Evolutionary conservation across 2,888 invertebrate species (phyloP).

Genomic region (Aspidiotus rigidus): DNA sequence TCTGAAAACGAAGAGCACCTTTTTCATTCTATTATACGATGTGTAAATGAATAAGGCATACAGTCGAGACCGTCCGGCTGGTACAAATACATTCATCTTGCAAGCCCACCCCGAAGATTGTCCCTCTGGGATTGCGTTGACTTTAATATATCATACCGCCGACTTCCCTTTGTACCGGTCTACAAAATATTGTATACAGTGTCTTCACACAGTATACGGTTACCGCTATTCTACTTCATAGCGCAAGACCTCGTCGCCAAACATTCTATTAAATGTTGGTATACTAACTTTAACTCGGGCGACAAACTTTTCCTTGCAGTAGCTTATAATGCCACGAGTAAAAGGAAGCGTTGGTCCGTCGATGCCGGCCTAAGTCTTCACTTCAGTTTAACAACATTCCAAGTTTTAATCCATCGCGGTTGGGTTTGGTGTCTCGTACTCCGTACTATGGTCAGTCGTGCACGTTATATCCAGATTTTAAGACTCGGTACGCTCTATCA

Average conservation of each 20-base stretch:
- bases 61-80: neutral
- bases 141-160: conserved; percentile 21
- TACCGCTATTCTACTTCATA: neutral
- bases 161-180: too few species aligned
- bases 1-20: too few species aligned
- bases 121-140: conserved; percentile 25
- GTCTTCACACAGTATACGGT: too few species aligned
- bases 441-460: neutral
- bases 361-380: too few species aligned
- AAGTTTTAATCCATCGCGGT: neutral
- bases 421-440: conserved; percentile 1
- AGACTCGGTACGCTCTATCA: too few species aligned
- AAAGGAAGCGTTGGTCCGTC: neutral
- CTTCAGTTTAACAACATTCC: too few species aligned
- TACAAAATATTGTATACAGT: too few species aligned
- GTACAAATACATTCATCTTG: conserved; percentile 20
- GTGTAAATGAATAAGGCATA: conserved; percentile 2
- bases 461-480: too few species aligned
- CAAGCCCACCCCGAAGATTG: conserved; percentile 21
- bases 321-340: neutral
- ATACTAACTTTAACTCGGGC: neutral
- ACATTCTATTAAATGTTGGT: conserved; percentile 1
- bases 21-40: neutral
- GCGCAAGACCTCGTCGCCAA: neutral
- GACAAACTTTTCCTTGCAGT: neutral